Conservation (phyloP, 2,797 vertebrate genomes). For the Eulemur rubriventer region DNA sequence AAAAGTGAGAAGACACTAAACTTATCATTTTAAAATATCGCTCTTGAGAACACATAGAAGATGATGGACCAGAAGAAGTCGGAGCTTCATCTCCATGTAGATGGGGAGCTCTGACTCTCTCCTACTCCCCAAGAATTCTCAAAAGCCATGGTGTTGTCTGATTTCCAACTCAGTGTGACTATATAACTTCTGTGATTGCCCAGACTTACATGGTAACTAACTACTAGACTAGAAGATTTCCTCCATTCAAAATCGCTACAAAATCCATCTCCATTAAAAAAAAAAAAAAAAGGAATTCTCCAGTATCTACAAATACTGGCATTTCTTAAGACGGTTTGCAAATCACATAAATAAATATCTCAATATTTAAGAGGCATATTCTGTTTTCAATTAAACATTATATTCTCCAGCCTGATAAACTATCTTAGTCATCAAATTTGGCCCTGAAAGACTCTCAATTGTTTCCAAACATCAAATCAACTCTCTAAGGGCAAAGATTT, state of each 20-base stretch:
- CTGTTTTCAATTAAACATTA: constrained; percentile 53
- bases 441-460: neutral
- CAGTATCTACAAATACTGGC: neutral
- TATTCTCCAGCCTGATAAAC: constrained; percentile 1
- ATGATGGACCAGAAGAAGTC: neutral
- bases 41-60: neutral
- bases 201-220: neutral
- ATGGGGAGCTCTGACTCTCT: neutral
- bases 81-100: neutral
- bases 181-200: neutral
- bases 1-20: neutral
- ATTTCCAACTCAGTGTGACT: neutral
- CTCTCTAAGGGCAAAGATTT: constrained; percentile 19
- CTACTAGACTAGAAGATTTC: neutral
- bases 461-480: constrained; percentile 30
- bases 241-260: neutral
- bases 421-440: constrained; percentile 22
- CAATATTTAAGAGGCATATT: neutral
- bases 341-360: neutral
- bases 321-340: neutral
- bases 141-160: neutral
- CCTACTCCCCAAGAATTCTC: neutral
- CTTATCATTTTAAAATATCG: neutral
- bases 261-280: neutral
- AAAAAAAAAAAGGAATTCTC: neutral